Evolutionary conservation across 1,140 invertebrate genomes (phyloP).

Genomic region (Drosophila ironensis): DNA sequence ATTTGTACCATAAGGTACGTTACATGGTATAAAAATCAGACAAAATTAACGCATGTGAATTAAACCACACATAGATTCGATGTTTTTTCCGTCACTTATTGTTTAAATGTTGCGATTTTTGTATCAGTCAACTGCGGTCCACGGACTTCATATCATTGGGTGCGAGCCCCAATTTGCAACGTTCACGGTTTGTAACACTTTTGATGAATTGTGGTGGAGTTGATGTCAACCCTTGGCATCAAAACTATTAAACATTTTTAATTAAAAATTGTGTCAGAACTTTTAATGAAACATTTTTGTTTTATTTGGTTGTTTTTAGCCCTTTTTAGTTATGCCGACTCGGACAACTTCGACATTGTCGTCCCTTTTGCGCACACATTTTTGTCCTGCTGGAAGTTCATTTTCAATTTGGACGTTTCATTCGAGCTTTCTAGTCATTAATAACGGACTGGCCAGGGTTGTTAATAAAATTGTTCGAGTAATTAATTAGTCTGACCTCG

Average conservation of each 20-base stretch:
- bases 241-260: conserved; percentile 48
- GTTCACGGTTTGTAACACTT: too few species aligned
- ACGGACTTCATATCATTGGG: not conserved
- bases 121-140: not conserved
- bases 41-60: too few species aligned
- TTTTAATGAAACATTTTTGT: conserved; percentile 31
- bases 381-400: not conserved
- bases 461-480: conserved; percentile 46
- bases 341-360: conserved; percentile 1
- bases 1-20: too few species aligned
- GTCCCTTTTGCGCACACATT: conserved; percentile 2
- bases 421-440: conserved; percentile 11
- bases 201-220: conserved; percentile 22
- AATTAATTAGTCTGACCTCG: conserved; percentile 52
- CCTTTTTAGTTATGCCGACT: conserved; percentile 2
- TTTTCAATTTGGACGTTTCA: not conserved
- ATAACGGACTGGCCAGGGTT: conserved; percentile 11
- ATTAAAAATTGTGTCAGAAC: conserved; percentile 43
- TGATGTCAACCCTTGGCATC: conserved; percentile 19
- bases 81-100: too few species aligned
- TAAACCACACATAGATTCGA: too few species aligned
- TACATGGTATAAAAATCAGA: too few species aligned
- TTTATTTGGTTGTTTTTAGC: not conserved
- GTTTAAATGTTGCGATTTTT: not conserved
- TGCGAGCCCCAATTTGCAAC: too few species aligned